Percentiles rank a stretch among this genome's conserved stretches.
Conservation (phyloP, 2,797 vertebrate genomes). For the Heteromormyrus szaboi region DNA sequence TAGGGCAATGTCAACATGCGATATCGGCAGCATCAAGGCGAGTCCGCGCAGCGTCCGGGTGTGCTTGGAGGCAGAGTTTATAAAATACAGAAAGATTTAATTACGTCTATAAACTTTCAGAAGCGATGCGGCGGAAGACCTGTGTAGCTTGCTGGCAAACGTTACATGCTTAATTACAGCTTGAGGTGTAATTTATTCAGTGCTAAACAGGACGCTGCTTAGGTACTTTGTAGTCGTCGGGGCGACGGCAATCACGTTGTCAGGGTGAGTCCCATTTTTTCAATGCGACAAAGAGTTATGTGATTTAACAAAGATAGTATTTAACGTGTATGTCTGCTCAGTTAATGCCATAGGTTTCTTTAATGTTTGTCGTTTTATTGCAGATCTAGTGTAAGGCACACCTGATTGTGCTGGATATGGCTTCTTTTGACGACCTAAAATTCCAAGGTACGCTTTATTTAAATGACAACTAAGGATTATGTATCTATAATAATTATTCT, state of each 20-base stretch:
- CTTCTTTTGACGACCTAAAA: conserved; percentile 68
- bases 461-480: not conserved
- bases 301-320: not conserved
- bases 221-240: not conserved
- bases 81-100: not conserved
- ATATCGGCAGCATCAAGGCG: not conserved
- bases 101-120: not conserved
- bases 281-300: not conserved
- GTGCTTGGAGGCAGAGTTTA: not conserved
- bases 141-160: not conserved
- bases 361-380: not conserved
- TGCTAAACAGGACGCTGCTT: not conserved
- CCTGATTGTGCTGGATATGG: conserved; percentile 52
- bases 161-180: not conserved
- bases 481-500: not conserved
- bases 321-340: not conserved
- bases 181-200: not conserved
- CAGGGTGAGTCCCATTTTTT: not conserved
- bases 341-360: not conserved
- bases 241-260: not conserved
- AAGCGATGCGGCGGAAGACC: not conserved
- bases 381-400: conserved; percentile 33
- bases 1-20: not conserved
- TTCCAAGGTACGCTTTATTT: conserved; percentile 68
- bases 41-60: not conserved